phyloP scores from a whole-genome alignment of 2,888 invertebrate species.

The Empis livida region DNA sequence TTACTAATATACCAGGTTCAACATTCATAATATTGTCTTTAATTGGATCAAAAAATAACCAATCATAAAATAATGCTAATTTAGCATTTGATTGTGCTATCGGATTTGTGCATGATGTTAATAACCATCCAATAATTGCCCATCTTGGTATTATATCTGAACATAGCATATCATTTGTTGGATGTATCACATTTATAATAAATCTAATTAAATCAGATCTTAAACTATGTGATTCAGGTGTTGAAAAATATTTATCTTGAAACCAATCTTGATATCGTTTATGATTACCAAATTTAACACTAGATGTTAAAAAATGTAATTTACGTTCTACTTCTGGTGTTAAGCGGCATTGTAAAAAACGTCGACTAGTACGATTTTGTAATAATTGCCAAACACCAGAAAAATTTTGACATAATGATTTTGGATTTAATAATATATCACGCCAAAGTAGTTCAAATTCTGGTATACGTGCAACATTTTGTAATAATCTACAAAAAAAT shows the following conservation, averaged over 20 bases:
- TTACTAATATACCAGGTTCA: slow-evolving; percentile 55
- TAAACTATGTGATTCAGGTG: slow-evolving; percentile 52
- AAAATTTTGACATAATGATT: slow-evolving; percentile 45
- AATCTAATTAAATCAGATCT: slow-evolving; percentile 56
- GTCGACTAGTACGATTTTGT: slow-evolving; percentile 45
- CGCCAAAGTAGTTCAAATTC: slow-evolving; percentile 56
- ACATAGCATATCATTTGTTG: slow-evolving; percentile 52
- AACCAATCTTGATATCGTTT: slow-evolving; percentile 61
- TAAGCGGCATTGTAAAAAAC: slow-evolving; percentile 45
- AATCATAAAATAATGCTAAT: slow-evolving; percentile 54
- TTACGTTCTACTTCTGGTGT: slow-evolving; percentile 57
- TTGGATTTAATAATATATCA: slow-evolving; percentile 49
- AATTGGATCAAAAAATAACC: slow-evolving; percentile 54
- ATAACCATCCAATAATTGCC: slow-evolving; percentile 58
- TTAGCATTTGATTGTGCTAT: slow-evolving; percentile 55
- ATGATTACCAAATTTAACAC: slow-evolving; percentile 50
- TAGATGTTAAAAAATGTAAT: slow-evolving; percentile 45
- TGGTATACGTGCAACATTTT: slow-evolving; percentile 53
- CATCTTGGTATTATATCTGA: slow-evolving; percentile 57
- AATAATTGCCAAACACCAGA: slow-evolving; percentile 48
- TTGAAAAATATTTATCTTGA: slow-evolving; percentile 52
- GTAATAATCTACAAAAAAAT: slow-evolving; percentile 36
- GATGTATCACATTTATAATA: slow-evolving; percentile 55
- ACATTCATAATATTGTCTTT: slow-evolving; percentile 60
- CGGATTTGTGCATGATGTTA: slow-evolving; percentile 52